Percentiles rank a stretch among this genome's conserved stretches.
Conservation (phyloP, 1,140 invertebrate genomes). For the Phthorimaea operculella region DNA sequence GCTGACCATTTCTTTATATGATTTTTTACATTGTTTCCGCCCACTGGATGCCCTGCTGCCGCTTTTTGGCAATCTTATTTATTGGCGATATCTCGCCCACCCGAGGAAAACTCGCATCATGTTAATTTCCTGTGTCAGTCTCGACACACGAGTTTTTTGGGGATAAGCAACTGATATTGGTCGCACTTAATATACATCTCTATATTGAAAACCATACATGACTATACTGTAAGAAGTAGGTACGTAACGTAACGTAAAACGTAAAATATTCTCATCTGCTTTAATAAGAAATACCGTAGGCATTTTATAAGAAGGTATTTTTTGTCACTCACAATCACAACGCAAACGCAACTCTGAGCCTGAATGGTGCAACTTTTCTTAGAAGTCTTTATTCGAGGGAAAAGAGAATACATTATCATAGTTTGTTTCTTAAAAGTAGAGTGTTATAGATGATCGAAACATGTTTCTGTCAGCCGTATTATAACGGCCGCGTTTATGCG, state of each 20-base stretch:
- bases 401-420: constrained; percentile 4
- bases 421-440: background rate
- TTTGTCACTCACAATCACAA: too few relatives aligned
- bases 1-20: constrained; percentile 20
- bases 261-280: too few relatives aligned
- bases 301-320: too few relatives aligned
- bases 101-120: constrained; percentile 53
- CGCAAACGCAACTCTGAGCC: too few relatives aligned
- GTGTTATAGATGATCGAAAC: background rate
- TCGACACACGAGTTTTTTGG: background rate
- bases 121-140: constrained; percentile 58
- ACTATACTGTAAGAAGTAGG: too few relatives aligned
- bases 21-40: constrained; percentile 52
- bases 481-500: constrained; percentile 52
- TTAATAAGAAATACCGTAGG: too few relatives aligned
- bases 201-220: too few relatives aligned
- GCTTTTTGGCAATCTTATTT: constrained; percentile 63
- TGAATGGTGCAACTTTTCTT: too few relatives aligned
- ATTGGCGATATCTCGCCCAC: constrained; percentile 50
- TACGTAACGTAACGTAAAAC: too few relatives aligned
- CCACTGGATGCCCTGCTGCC: constrained; percentile 27
- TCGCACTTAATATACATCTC: too few relatives aligned
- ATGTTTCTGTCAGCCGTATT: constrained; percentile 36
- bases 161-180: too few relatives aligned
- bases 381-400: background rate